These are phyloP conservation scores for Ormia ochracea DNA, from an alignment of 2,888 invertebrate genomes.

Conservation along the genomic window DNA sequence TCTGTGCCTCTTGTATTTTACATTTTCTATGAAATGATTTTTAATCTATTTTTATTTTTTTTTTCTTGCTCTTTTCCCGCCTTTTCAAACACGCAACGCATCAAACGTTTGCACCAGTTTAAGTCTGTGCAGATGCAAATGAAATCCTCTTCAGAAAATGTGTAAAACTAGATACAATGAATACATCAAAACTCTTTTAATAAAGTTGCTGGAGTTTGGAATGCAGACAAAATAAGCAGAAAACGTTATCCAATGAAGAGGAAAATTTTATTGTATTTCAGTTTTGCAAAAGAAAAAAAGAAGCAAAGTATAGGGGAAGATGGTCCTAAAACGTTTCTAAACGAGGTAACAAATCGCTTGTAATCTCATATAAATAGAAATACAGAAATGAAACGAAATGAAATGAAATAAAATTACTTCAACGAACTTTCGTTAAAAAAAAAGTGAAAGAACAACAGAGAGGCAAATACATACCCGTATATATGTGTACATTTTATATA, in stretches of 20 bases:
- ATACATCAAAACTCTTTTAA: background rate
- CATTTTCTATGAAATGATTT: too few species aligned
- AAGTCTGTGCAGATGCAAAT: background rate
- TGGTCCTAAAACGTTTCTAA: background rate
- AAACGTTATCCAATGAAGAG: constrained; percentile 4
- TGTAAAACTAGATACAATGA: background rate
- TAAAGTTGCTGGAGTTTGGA: background rate
- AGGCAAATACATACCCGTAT: too few species aligned
- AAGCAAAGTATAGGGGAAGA: too few species aligned
- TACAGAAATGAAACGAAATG: background rate
- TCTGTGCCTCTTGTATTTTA: too few species aligned
- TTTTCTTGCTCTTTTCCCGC: too few species aligned
- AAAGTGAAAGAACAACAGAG: background rate
- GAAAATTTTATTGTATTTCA: constrained; percentile 12
- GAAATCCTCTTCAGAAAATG: background rate
- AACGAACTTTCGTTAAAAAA: background rate
- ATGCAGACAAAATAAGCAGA: background rate
- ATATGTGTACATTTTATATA: too few species aligned
- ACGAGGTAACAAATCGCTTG: background rate
- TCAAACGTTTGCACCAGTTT: too few species aligned
- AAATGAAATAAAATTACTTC: too few species aligned
- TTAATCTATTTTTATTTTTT: too few species aligned
- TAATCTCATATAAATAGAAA: background rate
- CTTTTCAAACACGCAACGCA: too few species aligned
- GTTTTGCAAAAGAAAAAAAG: background rate